Conservation (phyloP, 2,113 vertebrate species). For the Mastomys coucha region DNA sequence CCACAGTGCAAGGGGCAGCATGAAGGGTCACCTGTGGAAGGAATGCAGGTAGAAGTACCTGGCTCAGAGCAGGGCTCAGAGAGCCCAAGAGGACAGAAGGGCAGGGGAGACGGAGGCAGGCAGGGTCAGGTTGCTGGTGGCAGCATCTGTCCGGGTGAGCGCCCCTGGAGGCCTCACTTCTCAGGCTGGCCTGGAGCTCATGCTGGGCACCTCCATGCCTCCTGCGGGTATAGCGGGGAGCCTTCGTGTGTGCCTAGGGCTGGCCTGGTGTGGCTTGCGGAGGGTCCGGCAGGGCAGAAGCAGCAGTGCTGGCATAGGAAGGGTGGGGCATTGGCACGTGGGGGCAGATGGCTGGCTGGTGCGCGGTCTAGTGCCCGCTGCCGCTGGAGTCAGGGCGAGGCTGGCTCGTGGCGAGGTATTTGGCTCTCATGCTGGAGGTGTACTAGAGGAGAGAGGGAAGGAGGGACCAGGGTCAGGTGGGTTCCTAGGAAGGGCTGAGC, state of each 20-base stretch:
- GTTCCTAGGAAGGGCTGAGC: accelerated
- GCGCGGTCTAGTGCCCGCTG: constrained; percentile 88
- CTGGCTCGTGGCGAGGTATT: constrained; percentile 98
- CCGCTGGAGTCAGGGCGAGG: constrained; percentile 93
- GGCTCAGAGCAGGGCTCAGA: not conserved
- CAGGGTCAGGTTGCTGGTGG: not conserved
- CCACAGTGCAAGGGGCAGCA: not conserved
- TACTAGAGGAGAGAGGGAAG: constrained; percentile 90
- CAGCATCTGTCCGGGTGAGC: constrained; percentile 6
- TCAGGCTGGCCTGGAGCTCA: not conserved
- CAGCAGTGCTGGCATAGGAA: constrained; percentile 78
- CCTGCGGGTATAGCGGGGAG: not conserved
- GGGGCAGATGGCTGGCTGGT: constrained; percentile 74
- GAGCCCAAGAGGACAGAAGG: not conserved
- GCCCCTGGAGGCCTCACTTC: not conserved
- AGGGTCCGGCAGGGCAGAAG: constrained; percentile 77
- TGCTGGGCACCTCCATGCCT: not conserved
- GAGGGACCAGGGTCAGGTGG: constrained; percentile 36
- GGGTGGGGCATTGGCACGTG: constrained; percentile 84
- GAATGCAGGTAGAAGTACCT: not conserved
- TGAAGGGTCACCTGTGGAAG: not conserved
- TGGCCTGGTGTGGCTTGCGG: constrained; percentile 69
- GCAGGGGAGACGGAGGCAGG: not conserved
- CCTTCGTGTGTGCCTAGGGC: not conserved
- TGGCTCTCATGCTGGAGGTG: constrained; percentile 99